A percentile compares a stretch with the other conserved stretches of the same genome.
Conservation (phyloP, 2,888 invertebrate genomes). For the Vannuccia rotundouncinata region DNA sequence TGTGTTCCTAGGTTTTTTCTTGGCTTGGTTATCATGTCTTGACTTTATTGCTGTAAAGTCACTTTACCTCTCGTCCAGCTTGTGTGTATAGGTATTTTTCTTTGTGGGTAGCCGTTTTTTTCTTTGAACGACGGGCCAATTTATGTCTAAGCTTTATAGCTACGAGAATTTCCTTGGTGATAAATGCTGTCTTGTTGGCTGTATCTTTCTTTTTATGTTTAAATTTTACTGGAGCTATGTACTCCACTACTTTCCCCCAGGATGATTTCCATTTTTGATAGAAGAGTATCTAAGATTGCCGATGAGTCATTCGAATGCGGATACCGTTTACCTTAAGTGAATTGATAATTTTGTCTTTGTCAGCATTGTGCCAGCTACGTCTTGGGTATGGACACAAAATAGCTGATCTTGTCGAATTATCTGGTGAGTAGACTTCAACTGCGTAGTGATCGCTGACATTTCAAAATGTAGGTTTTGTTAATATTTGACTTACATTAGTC, state of each 20-base stretch:
- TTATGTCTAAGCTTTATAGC: too few relatives aligned
- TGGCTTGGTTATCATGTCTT: constrained; percentile 9
- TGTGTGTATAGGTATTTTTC: constrained; percentile 7
- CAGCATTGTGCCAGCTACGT: not conserved
- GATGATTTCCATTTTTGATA: constrained; percentile 15
- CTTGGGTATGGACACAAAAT: not conserved
- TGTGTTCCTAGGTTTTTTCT: constrained; percentile 15
- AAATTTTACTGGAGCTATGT: not conserved
- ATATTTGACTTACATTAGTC: not conserved
- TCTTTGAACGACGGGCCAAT: too few relatives aligned
- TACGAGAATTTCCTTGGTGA: too few relatives aligned
- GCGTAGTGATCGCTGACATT: not conserved
- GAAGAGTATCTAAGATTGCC: not conserved
- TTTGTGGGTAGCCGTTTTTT: too few relatives aligned
- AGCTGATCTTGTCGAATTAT: not conserved
- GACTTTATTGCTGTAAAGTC: constrained; percentile 14
- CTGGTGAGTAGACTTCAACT: not conserved
- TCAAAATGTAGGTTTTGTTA: not conserved
- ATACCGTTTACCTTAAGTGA: constrained; percentile 11
- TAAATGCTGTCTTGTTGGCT: too few relatives aligned
- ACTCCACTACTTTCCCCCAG: constrained; percentile 12
- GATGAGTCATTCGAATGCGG: not conserved
- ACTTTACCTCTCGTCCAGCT: constrained; percentile 6
- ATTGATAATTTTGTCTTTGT: not conserved
- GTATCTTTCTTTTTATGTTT: not conserved